Percentiles rank a stretch among this genome's conserved stretches.
These are phyloP conservation scores for Eristalinus sepulchralis DNA, from an alignment of 2,888 invertebrate genomes.

Conservation along the genomic window DNA sequence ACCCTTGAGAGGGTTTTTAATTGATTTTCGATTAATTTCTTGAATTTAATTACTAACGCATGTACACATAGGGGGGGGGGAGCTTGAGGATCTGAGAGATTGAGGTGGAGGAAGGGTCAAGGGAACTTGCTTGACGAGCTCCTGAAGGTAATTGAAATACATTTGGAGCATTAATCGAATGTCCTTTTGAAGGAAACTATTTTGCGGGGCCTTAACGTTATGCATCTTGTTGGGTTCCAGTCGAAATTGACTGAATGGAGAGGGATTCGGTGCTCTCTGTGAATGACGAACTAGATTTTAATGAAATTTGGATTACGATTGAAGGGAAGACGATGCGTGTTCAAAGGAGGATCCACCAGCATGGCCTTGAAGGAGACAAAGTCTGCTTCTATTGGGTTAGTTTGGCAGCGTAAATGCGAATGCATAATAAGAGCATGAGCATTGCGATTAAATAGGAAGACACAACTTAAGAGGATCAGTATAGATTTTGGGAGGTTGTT, in stretches of 20 bases:
- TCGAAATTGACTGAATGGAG: neutral
- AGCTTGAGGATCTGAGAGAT: neutral
- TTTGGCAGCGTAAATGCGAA: too few species aligned
- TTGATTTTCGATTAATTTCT: constrained; percentile 37
- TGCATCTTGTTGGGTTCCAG: neutral
- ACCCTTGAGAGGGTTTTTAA: constrained; percentile 15
- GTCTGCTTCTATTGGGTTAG: too few species aligned
- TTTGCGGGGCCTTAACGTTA: neutral
- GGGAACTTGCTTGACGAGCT: neutral
- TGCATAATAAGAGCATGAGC: too few species aligned
- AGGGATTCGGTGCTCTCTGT: neutral
- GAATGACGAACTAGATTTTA: too few species aligned
- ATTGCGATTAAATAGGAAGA: too few species aligned
- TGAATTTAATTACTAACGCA: constrained; percentile 14
- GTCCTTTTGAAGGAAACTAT: neutral
- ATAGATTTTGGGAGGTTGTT: too few species aligned
- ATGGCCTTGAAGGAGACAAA: too few species aligned
- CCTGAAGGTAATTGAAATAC: neutral
- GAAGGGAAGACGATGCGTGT: too few species aligned
- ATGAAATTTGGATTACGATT: too few species aligned
- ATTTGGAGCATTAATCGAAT: neutral
- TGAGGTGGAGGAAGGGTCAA: neutral
- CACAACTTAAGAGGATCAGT: too few species aligned
- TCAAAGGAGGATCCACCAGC: too few species aligned
- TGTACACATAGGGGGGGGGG: neutral